Conservation (phyloP, 2,888 invertebrate genomes). For the Drosophila prolongata region DNA sequence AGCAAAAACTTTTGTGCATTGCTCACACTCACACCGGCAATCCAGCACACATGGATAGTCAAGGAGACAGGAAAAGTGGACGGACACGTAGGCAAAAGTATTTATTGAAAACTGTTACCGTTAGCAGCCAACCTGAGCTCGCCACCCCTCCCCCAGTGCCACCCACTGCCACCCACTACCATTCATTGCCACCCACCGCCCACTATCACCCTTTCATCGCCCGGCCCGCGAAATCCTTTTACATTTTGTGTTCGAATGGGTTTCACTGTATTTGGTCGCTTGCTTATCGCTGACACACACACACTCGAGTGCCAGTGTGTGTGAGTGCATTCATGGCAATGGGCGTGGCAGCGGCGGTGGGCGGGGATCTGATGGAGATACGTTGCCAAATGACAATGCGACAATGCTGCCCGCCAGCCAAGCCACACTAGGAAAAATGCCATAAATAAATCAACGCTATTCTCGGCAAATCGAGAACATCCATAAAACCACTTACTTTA, state of each 20-base stretch:
- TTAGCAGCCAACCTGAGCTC: constrained; percentile 69
- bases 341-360: constrained; percentile 12
- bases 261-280: constrained; percentile 47
- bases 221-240: constrained; percentile 50
- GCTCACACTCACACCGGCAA: constrained; percentile 36
- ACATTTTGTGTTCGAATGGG: constrained; percentile 63
- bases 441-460: constrained; percentile 23
- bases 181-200: not conserved
- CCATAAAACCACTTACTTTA: constrained; percentile 2
- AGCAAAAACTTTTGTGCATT: constrained; percentile 69
- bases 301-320: not conserved
- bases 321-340: constrained; percentile 32
- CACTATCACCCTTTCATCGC: constrained; percentile 20
- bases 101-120: constrained; percentile 78
- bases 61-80: constrained; percentile 20
- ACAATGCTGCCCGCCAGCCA: constrained; percentile 44
- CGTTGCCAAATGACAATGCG: constrained; percentile 52
- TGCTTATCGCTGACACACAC: constrained; percentile 58
- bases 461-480: constrained; percentile 18
- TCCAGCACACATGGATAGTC: constrained; percentile 31
- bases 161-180: not conserved
- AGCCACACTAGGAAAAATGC: constrained; percentile 36
- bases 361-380: constrained; percentile 32
- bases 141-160: constrained; percentile 3
- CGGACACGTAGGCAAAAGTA: constrained; percentile 66